Evolutionary conservation across 1,140 invertebrate species (phyloP).

Genomic region (Penaeus chinensis): DNA sequence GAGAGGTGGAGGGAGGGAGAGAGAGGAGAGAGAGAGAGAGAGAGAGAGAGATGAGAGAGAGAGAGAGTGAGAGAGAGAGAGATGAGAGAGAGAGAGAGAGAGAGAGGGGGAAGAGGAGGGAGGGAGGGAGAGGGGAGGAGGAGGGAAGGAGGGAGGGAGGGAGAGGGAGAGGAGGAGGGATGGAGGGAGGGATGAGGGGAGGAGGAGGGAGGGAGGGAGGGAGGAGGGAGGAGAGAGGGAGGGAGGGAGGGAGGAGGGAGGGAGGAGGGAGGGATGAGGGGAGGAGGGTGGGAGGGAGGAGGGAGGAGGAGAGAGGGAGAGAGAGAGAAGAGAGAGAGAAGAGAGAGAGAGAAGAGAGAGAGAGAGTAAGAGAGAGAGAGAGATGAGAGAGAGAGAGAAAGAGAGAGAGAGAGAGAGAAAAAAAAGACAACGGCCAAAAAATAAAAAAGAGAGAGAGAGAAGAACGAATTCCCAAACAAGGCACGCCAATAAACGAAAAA

Average conservation of each 20-base stretch:
- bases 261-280: background rate
- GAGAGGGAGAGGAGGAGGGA: background rate
- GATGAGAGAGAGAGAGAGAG: background rate
- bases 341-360: background rate
- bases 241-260: background rate
- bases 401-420: slow-evolving; percentile 4
- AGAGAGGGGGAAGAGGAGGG: too few relatives aligned
- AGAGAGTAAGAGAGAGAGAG: too few relatives aligned
- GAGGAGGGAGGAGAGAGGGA: background rate
- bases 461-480: background rate
- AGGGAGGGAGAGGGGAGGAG: too few relatives aligned
- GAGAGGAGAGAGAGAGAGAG: background rate
- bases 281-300: background rate
- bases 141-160: slow-evolving; percentile 14
- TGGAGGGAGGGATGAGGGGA: too few relatives aligned
- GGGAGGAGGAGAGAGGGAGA: too few relatives aligned
- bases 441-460: background rate
- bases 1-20: background rate
- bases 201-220: background rate
- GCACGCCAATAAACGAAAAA: too few relatives aligned
- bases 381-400: background rate
- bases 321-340: too few relatives aligned
- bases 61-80: too few relatives aligned
- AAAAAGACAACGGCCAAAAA: too few relatives aligned
- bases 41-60: too few relatives aligned